Evolutionary conservation across 1,140 invertebrate species (phyloP).

Genomic region (Drosophila tristis): DNA sequence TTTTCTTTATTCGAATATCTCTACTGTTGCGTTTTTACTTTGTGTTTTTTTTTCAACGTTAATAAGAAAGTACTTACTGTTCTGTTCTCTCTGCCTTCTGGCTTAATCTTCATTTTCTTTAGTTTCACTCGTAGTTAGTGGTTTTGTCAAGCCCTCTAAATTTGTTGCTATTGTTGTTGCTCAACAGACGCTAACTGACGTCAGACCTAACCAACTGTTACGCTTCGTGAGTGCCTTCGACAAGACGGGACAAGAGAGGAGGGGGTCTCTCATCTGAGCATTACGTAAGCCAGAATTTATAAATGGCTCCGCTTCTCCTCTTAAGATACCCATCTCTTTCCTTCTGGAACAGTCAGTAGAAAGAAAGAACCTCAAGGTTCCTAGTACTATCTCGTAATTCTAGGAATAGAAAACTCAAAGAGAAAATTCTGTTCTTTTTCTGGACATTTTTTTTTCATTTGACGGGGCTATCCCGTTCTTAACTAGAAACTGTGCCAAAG

Average conservation of each 20-base stretch:
- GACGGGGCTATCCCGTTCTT: constrained; percentile 28
- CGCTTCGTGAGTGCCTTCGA: constrained; percentile 47
- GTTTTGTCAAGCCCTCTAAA: constrained; percentile 29
- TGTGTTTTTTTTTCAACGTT: constrained; percentile 13
- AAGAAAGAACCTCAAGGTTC: constrained; percentile 10
- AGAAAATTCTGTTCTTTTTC: constrained; percentile 15
- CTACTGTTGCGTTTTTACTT: background rate
- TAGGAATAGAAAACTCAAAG: constrained; percentile 10
- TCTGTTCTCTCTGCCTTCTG: background rate
- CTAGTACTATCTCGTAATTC: constrained; percentile 5
- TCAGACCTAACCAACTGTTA: constrained; percentile 65
- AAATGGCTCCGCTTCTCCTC: constrained; percentile 12
- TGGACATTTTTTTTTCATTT: background rate
- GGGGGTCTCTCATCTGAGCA: constrained; percentile 1
- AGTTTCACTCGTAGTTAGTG: constrained; percentile 19
- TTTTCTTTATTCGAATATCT: no score
- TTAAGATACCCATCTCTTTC: background rate
- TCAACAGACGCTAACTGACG: constrained; percentile 50
- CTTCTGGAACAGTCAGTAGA: background rate
- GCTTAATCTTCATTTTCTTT: background rate
- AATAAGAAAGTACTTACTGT: constrained; percentile 18
- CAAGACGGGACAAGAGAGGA: no score
- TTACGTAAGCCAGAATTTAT: constrained; percentile 51
- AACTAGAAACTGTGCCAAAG: constrained; percentile 41
- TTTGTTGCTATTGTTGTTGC: constrained; percentile 25